phyloP scores from a whole-genome alignment of 2,888 invertebrate species.

The Miltochrista miniata region DNA sequence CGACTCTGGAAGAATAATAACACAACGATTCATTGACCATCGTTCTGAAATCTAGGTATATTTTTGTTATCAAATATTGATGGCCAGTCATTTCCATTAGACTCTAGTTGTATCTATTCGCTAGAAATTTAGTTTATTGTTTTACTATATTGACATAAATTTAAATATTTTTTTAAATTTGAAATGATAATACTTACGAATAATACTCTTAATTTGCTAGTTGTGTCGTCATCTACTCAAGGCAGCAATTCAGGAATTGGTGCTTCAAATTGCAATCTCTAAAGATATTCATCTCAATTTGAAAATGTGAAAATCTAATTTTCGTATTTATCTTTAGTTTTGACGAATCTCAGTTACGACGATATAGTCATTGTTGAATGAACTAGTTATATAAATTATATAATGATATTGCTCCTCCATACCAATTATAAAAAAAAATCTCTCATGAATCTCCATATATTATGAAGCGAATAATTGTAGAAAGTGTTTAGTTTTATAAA shows the following conservation, averaged over 20 bases:
- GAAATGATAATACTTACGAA: neutral
- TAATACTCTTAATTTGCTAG: neutral
- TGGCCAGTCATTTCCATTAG: slow-evolving; percentile 26
- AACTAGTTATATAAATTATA: neutral
- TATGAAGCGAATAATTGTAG: neutral
- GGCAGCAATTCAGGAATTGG: neutral
- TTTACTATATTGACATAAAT: neutral
- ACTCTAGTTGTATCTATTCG: neutral
- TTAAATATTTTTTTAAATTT: neutral
- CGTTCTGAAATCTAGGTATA: slow-evolving; percentile 71
- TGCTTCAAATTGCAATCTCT: neutral
- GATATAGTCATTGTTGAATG: neutral
- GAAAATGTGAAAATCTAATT: neutral
- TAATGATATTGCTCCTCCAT: neutral
- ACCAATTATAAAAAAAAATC: no score
- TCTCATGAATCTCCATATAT: no score
- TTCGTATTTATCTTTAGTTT: neutral
- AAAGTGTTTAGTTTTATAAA: neutral
- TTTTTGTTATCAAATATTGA: slow-evolving; percentile 42
- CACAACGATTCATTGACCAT: slow-evolving; percentile 68
- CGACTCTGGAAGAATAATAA: slow-evolving; percentile 82
- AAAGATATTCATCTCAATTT: neutral
- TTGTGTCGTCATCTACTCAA: neutral
- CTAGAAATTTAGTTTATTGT: neutral
- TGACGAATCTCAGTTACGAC: neutral